Evolutionary conservation across 2,113 vertebrate species (phyloP).

Genomic region (Charina bottae): DNA sequence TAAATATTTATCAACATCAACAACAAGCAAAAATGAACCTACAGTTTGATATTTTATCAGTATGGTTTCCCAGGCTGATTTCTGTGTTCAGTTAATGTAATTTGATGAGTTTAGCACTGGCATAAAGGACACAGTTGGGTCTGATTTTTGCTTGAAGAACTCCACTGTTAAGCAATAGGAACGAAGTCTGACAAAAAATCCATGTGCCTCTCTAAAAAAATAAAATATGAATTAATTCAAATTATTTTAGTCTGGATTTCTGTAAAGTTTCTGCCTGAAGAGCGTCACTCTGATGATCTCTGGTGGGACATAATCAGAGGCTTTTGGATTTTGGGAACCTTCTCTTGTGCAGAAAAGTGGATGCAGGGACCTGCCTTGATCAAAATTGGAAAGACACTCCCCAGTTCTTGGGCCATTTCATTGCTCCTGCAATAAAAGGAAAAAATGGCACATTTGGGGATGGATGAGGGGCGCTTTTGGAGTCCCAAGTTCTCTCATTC

Average conservation of each 20-base stretch:
- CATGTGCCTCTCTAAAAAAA: slow-evolving; percentile 43
- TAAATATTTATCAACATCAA: too few relatives aligned
- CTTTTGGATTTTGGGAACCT: not conserved
- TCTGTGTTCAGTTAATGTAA: not conserved
- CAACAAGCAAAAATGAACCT: not conserved
- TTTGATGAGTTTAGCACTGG: slow-evolving; percentile 19
- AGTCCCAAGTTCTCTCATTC: too few relatives aligned
- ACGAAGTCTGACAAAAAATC: slow-evolving; percentile 23
- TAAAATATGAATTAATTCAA: slow-evolving; percentile 46
- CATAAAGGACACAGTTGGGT: slow-evolving; percentile 5
- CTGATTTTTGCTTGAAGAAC: not conserved
- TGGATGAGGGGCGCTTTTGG: too few relatives aligned
- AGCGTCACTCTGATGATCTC: not conserved
- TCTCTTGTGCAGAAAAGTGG: not conserved
- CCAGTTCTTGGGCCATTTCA: not conserved
- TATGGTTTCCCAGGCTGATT: not conserved
- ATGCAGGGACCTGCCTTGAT: not conserved
- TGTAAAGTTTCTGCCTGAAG: too few relatives aligned
- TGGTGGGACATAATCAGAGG: not conserved
- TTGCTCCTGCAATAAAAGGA: not conserved
- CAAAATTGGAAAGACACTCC: not conserved
- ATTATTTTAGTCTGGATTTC: slow-evolving; percentile 14
- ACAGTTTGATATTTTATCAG: not conserved
- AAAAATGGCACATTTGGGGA: too few relatives aligned
- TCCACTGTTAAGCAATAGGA: not conserved